Evolutionary conservation across 2,113 vertebrate species (phyloP).

Genomic region (Psephotus haematonotus): DNA sequence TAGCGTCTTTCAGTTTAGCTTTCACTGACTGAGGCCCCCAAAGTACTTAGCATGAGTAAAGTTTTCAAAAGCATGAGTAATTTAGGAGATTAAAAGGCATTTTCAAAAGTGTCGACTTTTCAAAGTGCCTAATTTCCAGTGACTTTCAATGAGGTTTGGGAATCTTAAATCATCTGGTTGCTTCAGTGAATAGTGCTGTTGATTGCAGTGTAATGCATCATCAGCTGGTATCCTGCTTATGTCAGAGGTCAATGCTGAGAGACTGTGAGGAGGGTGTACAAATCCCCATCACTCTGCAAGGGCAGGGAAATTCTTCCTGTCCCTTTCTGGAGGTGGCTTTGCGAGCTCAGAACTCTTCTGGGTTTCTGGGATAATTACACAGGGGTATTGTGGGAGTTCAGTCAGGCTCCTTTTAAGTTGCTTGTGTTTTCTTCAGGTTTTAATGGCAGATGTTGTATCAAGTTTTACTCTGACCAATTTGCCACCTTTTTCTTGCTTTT

Average conservation of each 20-base stretch:
- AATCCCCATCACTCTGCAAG: background rate
- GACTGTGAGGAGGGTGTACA: background rate
- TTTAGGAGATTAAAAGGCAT: constrained; percentile 52
- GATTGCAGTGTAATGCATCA: background rate
- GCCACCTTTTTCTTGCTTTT: background rate
- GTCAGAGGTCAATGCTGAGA: background rate
- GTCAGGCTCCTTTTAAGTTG: background rate
- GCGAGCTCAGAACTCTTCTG: background rate
- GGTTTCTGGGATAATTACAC: background rate
- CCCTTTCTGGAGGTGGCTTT: background rate
- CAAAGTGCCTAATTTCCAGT: constrained; percentile 22
- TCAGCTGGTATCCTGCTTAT: background rate
- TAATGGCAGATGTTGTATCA: background rate
- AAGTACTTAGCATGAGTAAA: constrained; percentile 37
- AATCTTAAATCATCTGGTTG: background rate
- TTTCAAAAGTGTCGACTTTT: constrained; percentile 32
- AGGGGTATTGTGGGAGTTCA: background rate
- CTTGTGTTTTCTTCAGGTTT: background rate
- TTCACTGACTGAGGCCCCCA: background rate
- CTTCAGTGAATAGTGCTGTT: constrained; percentile 7
- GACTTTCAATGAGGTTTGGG: constrained; percentile 20
- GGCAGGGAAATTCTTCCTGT: background rate
- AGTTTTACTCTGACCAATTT: background rate
- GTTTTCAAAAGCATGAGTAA: constrained; percentile 42
- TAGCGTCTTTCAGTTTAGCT: background rate